Evolutionary conservation across 2,113 vertebrate genomes (phyloP).

Genomic region (Mionectes macconnelli): DNA sequence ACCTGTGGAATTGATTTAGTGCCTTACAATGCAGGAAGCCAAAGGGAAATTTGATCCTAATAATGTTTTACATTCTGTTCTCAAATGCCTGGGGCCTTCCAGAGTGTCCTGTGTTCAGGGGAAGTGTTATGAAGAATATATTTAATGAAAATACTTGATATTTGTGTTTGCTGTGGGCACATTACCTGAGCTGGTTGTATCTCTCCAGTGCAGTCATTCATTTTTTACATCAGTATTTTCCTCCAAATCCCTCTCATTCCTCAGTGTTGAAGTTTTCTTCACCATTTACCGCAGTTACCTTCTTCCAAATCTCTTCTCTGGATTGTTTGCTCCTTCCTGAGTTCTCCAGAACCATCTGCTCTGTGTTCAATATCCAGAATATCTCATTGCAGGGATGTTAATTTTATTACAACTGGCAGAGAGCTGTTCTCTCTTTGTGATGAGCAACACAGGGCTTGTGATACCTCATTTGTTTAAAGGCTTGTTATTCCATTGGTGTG

Average conservation of each 20-base stretch:
- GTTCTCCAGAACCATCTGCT: not conserved
- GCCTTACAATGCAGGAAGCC: not conserved
- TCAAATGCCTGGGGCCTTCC: not conserved
- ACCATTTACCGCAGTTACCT: not conserved
- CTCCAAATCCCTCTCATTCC: not conserved
- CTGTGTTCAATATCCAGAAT: not conserved
- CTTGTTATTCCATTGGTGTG: not conserved
- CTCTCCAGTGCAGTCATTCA: not conserved
- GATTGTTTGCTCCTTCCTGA: not conserved
- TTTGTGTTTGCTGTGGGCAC: not conserved
- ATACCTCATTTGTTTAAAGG: not conserved
- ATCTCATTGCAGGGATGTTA: not conserved
- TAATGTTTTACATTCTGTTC: not conserved
- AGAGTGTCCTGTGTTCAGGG: not conserved
- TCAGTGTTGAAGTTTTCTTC: not conserved
- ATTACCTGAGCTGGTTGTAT: not conserved
- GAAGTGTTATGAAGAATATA: not conserved
- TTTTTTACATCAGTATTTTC: not conserved
- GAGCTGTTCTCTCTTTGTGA: not conserved
- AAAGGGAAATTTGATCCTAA: not conserved
- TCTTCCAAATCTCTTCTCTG: not conserved
- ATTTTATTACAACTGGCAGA: not conserved
- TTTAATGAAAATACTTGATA: not conserved
- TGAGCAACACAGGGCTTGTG: not conserved
- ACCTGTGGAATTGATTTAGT: not conserved